Percentiles rank a stretch among this genome's conserved stretches.
These are phyloP conservation scores for Castor canadensis DNA, from an alignment of 2,113 vertebrate species.

Conservation along the genomic window DNA sequence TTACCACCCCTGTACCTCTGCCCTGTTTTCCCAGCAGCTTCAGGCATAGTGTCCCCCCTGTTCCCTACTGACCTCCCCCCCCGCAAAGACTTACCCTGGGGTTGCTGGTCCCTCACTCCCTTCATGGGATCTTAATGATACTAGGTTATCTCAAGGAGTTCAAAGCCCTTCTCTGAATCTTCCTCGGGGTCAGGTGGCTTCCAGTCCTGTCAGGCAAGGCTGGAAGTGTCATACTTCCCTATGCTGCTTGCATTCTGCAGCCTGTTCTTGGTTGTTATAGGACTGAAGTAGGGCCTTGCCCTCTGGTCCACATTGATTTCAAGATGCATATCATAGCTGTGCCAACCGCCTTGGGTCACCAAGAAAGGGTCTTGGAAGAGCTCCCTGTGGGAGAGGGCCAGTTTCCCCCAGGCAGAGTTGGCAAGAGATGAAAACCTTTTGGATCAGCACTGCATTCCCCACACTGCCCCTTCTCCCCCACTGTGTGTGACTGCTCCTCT, in stretches of 20 bases:
- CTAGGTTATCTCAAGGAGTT: not conserved
- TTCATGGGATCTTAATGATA: not conserved
- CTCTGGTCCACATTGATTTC: not conserved
- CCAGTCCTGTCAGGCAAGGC: not conserved
- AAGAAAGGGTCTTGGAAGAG: not conserved
- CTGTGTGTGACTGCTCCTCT: not conserved
- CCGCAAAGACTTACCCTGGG: not conserved
- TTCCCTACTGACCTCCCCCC: accelerated
- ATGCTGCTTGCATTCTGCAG: not conserved
- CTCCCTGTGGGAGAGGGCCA: not conserved
- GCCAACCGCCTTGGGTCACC: not conserved
- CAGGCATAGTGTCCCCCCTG: not conserved
- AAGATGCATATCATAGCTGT: not conserved
- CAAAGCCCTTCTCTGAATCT: not conserved
- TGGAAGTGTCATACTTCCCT: no score
- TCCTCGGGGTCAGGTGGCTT: not conserved
- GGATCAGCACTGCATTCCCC: no score
- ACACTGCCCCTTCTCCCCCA: not conserved
- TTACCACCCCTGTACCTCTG: not conserved
- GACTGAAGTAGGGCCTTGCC: not conserved
- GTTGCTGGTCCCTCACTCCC: not conserved
- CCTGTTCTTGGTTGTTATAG: not conserved
- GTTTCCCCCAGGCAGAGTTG: not conserved
- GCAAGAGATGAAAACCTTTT: not conserved
- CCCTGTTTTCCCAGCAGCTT: constrained; percentile 14